A percentile compares a stretch with the other conserved stretches of the same genome.
These are phyloP conservation scores for Patiria pectinifera DNA, from an alignment of 53 echinoderm and acorn worm species.

Conservation along the genomic window DNA sequence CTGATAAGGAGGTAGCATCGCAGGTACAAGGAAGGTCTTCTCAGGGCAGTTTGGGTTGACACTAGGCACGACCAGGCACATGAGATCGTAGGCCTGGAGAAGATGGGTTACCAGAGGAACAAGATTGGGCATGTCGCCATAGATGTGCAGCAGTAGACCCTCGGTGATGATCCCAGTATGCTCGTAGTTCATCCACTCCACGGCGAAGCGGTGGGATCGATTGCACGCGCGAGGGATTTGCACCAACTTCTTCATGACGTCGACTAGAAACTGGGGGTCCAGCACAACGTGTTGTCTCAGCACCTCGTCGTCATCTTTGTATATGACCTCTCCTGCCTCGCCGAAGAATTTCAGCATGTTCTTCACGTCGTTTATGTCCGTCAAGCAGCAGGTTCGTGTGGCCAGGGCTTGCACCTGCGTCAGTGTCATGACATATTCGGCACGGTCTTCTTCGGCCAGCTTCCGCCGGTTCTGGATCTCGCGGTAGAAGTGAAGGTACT, in stretches of 20 bases:
- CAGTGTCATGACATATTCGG: constrained; percentile 9
- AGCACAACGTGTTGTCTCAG: constrained; percentile 31
- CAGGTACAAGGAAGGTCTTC: constrained; percentile 9
- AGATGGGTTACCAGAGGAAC: constrained; percentile 7
- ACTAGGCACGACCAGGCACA: not conserved
- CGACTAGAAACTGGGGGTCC: constrained; percentile 42
- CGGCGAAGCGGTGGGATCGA: constrained; percentile 50
- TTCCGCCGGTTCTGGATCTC: constrained; percentile 26
- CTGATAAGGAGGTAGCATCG: constrained; percentile 20
- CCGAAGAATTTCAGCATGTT: constrained; percentile 33
- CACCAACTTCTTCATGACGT: constrained; percentile 14
- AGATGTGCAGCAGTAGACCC: constrained; percentile 24
- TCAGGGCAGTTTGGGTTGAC: not conserved
- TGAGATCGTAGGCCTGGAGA: constrained; percentile 37
- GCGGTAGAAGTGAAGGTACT: constrained; percentile 35
- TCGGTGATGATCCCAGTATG: constrained; percentile 26
- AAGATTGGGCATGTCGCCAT: constrained; percentile 37
- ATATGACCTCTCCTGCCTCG: constrained; percentile 51
- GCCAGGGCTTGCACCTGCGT: constrained; percentile 5
- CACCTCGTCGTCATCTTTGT: constrained; percentile 27
- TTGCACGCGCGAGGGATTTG: not conserved
- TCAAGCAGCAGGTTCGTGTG: not conserved
- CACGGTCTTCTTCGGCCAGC: not conserved
- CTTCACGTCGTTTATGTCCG: not conserved
- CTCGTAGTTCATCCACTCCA: constrained; percentile 39